Conservation (phyloP, 2,113 vertebrate species). For the Syrrhaptes paradoxus region DNA sequence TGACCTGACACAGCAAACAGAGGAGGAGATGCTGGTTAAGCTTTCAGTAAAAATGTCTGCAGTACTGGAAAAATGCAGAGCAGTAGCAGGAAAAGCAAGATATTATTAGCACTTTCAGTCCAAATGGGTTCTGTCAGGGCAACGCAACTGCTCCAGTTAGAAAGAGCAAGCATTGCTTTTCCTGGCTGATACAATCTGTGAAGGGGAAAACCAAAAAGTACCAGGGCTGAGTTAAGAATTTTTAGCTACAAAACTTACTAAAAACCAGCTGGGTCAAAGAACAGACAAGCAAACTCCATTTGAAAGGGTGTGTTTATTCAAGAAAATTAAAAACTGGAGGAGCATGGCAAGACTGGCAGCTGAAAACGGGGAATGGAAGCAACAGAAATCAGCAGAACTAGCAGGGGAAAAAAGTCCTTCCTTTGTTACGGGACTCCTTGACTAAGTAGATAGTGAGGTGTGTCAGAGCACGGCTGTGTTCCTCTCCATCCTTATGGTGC, state of each 20-base stretch:
- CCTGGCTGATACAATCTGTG: not conserved
- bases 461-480: not conserved
- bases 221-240: not conserved
- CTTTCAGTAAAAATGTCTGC: constrained; percentile 15
- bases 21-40: constrained; percentile 20
- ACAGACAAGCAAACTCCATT: not conserved
- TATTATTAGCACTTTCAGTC: constrained; percentile 14
- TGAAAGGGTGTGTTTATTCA: not conserved
- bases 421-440: not conserved
- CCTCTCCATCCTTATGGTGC: not conserved
- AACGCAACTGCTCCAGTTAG: not conserved
- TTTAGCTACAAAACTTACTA: not conserved
- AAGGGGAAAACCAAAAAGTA: not conserved
- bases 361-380: not conserved
- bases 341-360: not conserved
- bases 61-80: constrained; percentile 1
- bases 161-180: not conserved
- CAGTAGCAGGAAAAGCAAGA: not conserved
- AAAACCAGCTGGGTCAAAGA: not conserved
- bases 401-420: not conserved
- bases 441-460: not conserved
- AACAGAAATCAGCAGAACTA: not conserved
- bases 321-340: not conserved
- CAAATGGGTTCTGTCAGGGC: not conserved
- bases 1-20: constrained; percentile 50